Conservation (phyloP, 1,140 invertebrate species). For the Himalopsyche phryganea region DNA sequence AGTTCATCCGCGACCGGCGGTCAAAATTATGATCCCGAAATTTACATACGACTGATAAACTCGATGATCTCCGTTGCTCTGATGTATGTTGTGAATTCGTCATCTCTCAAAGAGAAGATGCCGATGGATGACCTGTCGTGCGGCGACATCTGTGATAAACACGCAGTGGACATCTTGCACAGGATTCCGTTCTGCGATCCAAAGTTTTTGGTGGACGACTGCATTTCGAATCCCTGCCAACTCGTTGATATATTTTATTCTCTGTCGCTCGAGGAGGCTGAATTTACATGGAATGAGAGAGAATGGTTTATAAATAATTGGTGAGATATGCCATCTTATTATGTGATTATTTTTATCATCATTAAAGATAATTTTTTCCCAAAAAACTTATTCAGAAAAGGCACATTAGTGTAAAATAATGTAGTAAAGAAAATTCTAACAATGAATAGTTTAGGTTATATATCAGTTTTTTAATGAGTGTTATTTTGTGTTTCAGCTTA, state of each 20-base stretch:
- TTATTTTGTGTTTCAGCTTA: too few species aligned
- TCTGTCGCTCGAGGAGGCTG: constrained; percentile 8
- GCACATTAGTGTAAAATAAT: too few species aligned
- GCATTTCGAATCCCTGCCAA: constrained; percentile 19
- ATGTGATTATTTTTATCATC: too few species aligned
- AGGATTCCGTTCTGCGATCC: constrained; percentile 21
- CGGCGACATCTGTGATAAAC: constrained; percentile 10
- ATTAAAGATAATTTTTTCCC: too few species aligned
- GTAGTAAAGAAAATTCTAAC: too few species aligned
- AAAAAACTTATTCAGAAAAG: too few species aligned
- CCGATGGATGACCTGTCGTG: constrained; percentile 13
- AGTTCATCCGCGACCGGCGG: too few species aligned
- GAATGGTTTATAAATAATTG: constrained; percentile 31
- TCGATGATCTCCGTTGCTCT: constrained; percentile 17
- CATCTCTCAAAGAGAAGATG: constrained; percentile 14
- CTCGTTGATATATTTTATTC: constrained; percentile 31
- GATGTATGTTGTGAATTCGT: constrained; percentile 23
- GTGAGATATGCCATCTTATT: constrained; percentile 16
- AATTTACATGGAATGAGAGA: constrained; percentile 29
- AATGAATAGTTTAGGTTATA: too few species aligned
- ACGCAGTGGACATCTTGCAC: constrained; percentile 18
- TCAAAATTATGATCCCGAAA: not conserved
- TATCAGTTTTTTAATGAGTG: too few species aligned
- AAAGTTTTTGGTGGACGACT: constrained; percentile 25
- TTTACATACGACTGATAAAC: constrained; percentile 18